phyloP scores from a whole-genome alignment of 2,113 vertebrate genomes.

The Ivindomyrus marchei region DNA sequence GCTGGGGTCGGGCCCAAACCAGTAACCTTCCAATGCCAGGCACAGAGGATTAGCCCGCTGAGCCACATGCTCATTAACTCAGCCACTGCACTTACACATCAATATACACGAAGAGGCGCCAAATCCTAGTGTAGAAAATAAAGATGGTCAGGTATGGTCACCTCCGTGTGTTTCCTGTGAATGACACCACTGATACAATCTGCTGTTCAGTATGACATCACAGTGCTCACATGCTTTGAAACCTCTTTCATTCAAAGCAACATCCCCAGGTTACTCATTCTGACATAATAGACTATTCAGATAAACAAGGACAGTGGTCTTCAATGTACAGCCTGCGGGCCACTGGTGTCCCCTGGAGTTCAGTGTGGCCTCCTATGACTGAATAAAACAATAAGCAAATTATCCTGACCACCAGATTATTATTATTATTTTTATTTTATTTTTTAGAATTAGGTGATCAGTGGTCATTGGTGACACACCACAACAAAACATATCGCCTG shows the following conservation, averaged over 20 bases:
- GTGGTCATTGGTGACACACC: too few relatives aligned
- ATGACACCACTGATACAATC: not conserved
- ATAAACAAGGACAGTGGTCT: not conserved
- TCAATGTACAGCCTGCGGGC: too few relatives aligned
- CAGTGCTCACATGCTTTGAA: not conserved
- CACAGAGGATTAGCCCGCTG: not conserved
- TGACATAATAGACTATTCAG: not conserved
- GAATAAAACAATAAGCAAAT: too few relatives aligned
- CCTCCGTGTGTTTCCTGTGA: not conserved
- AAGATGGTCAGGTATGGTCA: not conserved
- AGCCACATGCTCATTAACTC: not conserved
- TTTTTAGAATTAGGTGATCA: too few relatives aligned
- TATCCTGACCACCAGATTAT: too few relatives aligned
- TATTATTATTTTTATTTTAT: too few relatives aligned
- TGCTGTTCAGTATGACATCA: not conserved
- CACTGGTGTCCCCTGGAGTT: too few relatives aligned
- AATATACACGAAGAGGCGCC: not conserved
- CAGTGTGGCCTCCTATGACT: too few relatives aligned
- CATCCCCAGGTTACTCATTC: not conserved
- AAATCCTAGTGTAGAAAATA: not conserved
- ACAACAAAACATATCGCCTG: too few relatives aligned
- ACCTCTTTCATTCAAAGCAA: not conserved
- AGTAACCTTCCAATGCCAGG: not conserved
- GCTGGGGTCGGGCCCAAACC: not conserved
- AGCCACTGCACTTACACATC: not conserved